Base-by-base conservation (phyloP, 2,113 vertebrate genomes). In the Pachycephala philippinensis region DNA sequence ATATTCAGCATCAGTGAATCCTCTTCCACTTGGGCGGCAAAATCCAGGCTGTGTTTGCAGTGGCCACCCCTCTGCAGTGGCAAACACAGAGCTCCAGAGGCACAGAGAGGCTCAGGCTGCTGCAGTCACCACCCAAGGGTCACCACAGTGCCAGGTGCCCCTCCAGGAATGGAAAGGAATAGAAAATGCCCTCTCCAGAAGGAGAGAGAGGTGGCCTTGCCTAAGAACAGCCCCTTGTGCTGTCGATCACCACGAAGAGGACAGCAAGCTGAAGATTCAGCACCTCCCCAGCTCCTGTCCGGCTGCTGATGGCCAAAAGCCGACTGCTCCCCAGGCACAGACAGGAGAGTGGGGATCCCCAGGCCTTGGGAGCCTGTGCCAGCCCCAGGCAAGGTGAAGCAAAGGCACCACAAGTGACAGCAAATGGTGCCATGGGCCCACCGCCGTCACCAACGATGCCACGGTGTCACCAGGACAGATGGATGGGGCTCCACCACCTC, bases 381-480 rank as follows among this genome's bases (percentile, higher is more conserved):
- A 22, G 53, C 59, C 74, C 64, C 0, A 2, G 59, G 50, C 20
- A 61, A 65, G 21, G n/a, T 23, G n/a, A n/a, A n/a, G 26, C 11
- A 21, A 45, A 47, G 45, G 40, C 11, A 11, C 24, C 10, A 5
- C 28, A n/a, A 2, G 15, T 22, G 68, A 14, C 70, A 59, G 40
- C 40, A 49, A 53, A 40, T 21, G 13, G 10, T 33, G 35, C 30
- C 13, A 0, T 1, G 21, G 70, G 39, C 64, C 23, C 13, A 20
- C 27, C 15, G 4, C 31, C 2, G 0, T 35, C 5, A 4, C 74
- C 3, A 0, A 2, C 40, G 6, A 0, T 10, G 31, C 23, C 7
- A 0, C 0, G 6, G 79, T 61, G 49, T 45, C 83, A 6, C 45
- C 83, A 35, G 26, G 79, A 59, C 53, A 24, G 63, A 37, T 0